phyloP scores from a whole-genome alignment of 2,888 invertebrate species.

The Smittia sp. region DNA sequence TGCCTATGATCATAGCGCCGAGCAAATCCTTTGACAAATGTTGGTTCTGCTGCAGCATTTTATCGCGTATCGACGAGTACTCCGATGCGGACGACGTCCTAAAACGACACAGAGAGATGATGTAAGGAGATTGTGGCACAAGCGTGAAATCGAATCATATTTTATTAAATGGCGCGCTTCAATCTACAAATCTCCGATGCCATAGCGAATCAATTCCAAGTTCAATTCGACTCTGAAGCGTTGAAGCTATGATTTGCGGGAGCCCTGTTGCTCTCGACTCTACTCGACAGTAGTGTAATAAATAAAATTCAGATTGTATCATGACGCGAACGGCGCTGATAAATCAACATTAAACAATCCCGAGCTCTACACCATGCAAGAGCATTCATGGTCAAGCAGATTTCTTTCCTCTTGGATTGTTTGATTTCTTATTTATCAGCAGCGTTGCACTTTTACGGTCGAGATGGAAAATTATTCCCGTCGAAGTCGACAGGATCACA shows the following conservation, averaged over 20 bases:
- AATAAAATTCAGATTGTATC: slow-evolving; percentile 2
- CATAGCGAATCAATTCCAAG: background rate
- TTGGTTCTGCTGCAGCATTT: slow-evolving; percentile 46
- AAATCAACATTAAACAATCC: background rate
- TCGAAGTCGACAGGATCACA: background rate
- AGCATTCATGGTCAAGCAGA: background rate
- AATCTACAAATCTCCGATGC: slow-evolving; percentile 6
- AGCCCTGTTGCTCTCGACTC: background rate
- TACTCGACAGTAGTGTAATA: slow-evolving; percentile 9
- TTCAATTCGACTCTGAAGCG: background rate
- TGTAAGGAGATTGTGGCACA: background rate
- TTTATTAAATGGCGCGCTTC: background rate
- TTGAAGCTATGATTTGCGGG: background rate
- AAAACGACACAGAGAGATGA: slow-evolving; percentile 45
- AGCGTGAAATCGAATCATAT: slow-evolving; percentile 3
- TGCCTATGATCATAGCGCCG: slow-evolving; percentile 62
- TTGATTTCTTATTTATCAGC: slow-evolving; percentile 1
- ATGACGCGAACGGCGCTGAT: background rate
- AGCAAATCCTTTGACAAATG: slow-evolving; percentile 52
- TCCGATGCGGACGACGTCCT: slow-evolving; percentile 68
- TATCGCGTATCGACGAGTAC: slow-evolving; percentile 57
- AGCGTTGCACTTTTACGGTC: background rate
- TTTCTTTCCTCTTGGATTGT: slow-evolving; percentile 34
- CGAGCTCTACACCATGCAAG: background rate
- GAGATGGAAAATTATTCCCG: background rate